These are phyloP conservation scores for Pseudomugil tenellus DNA, from an alignment of 2,797 vertebrate species.

Conservation along the genomic window DNA sequence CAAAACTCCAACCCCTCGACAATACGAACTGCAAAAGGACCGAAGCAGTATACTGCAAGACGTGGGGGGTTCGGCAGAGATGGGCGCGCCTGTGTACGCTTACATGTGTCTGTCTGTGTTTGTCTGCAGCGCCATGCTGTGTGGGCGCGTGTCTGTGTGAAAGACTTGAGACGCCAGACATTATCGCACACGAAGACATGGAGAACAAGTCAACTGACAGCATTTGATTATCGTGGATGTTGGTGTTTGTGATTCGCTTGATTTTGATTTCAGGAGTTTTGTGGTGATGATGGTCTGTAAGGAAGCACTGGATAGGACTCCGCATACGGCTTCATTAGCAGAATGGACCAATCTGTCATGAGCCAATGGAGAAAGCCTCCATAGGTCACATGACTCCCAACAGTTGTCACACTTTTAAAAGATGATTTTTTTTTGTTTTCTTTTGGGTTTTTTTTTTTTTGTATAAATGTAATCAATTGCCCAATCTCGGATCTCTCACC, in stretches of 20 bases:
- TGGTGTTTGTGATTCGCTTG: slow-evolving; percentile 77
- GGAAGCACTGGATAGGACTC: slow-evolving; percentile 58
- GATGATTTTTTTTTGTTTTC: slow-evolving; percentile 57
- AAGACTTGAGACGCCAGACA: slow-evolving; percentile 59
- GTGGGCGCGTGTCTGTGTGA: slow-evolving; percentile 56
- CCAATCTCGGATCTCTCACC: slow-evolving; percentile 85
- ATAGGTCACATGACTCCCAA: slow-evolving; percentile 66
- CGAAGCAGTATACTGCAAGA: slow-evolving; percentile 75
- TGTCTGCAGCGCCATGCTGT: slow-evolving; percentile 62
- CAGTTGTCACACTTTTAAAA: slow-evolving; percentile 64
- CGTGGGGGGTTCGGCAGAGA: slow-evolving; percentile 78
- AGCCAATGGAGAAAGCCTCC: slow-evolving; percentile 69
- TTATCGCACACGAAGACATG: slow-evolving; percentile 62
- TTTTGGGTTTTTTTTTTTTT: slow-evolving; percentile 57
- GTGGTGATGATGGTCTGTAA: slow-evolving; percentile 59
- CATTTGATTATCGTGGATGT: slow-evolving; percentile 80
- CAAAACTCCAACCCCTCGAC: slow-evolving; percentile 62
- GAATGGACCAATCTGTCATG: slow-evolving; percentile 64
- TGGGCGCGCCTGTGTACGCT: slow-evolving; percentile 76
- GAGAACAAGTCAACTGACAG: slow-evolving; percentile 71
- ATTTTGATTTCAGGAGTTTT: slow-evolving; percentile 70
- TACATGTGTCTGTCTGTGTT: slow-evolving; percentile 75
- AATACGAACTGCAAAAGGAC: slow-evolving; percentile 75
- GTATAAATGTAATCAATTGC: slow-evolving; percentile 82
- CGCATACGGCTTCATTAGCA: slow-evolving; percentile 44